Evolutionary conservation across 64 coral and sea anemone species (phyloP).

Genomic region (Pocillopora damicornis): DNA sequence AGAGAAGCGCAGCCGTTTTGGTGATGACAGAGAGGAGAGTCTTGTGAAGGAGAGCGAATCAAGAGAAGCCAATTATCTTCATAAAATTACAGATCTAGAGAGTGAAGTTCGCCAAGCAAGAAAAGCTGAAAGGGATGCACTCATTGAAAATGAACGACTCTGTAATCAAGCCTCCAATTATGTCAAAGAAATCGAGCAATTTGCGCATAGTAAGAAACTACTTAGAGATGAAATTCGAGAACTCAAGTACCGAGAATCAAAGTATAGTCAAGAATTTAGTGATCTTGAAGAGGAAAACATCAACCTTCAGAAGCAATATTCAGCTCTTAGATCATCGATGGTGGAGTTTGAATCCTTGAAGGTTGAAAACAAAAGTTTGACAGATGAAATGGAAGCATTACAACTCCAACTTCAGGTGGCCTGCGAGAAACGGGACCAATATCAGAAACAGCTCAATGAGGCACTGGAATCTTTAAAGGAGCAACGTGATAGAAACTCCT

Average conservation of each 20-base stretch:
- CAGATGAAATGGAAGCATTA: constrained; percentile 87
- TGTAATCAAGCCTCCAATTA: constrained; percentile 57
- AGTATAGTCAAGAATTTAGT: constrained; percentile 81
- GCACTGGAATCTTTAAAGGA: constrained; percentile 90
- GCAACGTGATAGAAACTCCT: constrained; percentile 90
- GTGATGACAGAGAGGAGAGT: constrained; percentile 90
- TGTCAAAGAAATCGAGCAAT: constrained; percentile 87
- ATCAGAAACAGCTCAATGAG: constrained; percentile 92
- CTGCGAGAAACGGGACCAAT: constrained; percentile 87
- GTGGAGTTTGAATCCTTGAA: constrained; percentile 98
- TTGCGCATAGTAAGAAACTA: constrained; percentile 70
- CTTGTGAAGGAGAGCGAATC: constrained; percentile 94
- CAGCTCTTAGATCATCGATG: constrained; percentile 74
- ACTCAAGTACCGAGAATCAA: constrained; percentile 70
- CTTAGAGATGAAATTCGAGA: constrained; percentile 82
- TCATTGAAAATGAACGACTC: constrained; percentile 82
- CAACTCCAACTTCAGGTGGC: constrained; percentile 91
- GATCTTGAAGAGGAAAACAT: constrained; percentile 97
- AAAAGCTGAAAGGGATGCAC: constrained; percentile 78
- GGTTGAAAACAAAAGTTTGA: constrained; percentile 97
- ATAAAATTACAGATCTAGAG: constrained; percentile 94
- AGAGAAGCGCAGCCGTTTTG: constrained; percentile 94
- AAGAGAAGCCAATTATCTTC: constrained; percentile 79
- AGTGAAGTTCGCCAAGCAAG: constrained; percentile 77
- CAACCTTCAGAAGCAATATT: constrained; percentile 92